These are phyloP conservation scores for Musca vetustissima DNA, from an alignment of 1,140 invertebrate genomes.

Conservation along the genomic window DNA sequence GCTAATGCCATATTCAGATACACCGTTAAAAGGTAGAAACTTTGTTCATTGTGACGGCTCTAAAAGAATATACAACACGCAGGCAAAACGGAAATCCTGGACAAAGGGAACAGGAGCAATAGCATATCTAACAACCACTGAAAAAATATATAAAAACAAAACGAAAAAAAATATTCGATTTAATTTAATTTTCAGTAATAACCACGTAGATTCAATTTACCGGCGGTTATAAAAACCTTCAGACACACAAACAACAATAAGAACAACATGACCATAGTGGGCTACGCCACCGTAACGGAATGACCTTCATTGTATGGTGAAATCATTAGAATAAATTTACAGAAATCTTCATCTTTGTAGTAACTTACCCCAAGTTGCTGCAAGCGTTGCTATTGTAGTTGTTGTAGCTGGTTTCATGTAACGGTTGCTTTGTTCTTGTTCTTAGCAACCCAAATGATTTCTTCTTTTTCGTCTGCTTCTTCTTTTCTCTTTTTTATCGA, in stretches of 20 bases:
- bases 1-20: not conserved
- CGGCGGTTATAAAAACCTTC: slow-evolving; percentile 33
- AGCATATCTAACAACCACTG: too few species aligned
- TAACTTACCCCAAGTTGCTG: not conserved
- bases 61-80: not conserved
- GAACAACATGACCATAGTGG: not conserved
- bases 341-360: slow-evolving; percentile 5
- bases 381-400: not conserved
- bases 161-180: slow-evolving; percentile 25
- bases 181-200: slow-evolving; percentile 55
- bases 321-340: slow-evolving; percentile 29
- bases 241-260: not conserved
- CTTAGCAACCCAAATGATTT: not conserved
- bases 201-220: slow-evolving; percentile 54
- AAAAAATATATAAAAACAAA: not conserved
- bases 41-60: not conserved
- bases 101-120: too few species aligned
- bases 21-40: not conserved
- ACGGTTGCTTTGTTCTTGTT: not conserved
- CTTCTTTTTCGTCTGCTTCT: not conserved
- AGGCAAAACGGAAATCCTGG: too few species aligned
- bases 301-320: slow-evolving; percentile 12
- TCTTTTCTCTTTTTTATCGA: slow-evolving; percentile 6
- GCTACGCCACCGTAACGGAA: not conserved
- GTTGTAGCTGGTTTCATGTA: not conserved